phyloP scores from a whole-genome alignment of 1,140 invertebrate species.

The Drosophila ficusphila region DNA sequence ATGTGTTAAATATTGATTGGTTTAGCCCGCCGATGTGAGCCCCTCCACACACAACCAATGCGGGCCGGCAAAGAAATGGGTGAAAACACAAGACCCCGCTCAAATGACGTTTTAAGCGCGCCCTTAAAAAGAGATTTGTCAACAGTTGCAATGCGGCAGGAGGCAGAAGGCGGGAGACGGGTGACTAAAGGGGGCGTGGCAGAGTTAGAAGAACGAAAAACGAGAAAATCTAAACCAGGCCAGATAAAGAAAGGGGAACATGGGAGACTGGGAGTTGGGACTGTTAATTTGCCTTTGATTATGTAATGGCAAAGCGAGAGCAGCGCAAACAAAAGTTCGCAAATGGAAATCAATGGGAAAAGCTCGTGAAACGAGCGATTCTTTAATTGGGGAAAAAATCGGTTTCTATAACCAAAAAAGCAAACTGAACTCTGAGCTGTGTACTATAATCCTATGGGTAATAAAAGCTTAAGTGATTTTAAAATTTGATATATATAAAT shows the following conservation, averaged over 20 bases:
- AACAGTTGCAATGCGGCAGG: constrained; percentile 76
- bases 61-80: constrained; percentile 11
- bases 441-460: too few species aligned
- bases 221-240: constrained; percentile 20
- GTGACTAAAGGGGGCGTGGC: constrained; percentile 13
- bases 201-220: background rate
- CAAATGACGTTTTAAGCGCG: constrained; percentile 81
- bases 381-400: constrained; percentile 6
- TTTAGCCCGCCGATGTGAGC: constrained; percentile 53
- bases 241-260: constrained; percentile 5
- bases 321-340: constrained; percentile 32
- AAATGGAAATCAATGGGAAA: constrained; percentile 31
- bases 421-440: too few species aligned
- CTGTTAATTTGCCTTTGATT: constrained; percentile 78
- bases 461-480: too few species aligned
- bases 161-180: background rate
- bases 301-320: constrained; percentile 60
- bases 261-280: constrained; percentile 38
- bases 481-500: too few species aligned
- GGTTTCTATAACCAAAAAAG: too few species aligned
- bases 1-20: constrained; percentile 80
- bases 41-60: constrained; percentile 9
- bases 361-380: background rate
- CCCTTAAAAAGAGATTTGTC: constrained; percentile 83
- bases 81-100: constrained; percentile 30